phyloP scores from a whole-genome alignment of 2,888 invertebrate species.

The Notocelia uddmanniana region DNA sequence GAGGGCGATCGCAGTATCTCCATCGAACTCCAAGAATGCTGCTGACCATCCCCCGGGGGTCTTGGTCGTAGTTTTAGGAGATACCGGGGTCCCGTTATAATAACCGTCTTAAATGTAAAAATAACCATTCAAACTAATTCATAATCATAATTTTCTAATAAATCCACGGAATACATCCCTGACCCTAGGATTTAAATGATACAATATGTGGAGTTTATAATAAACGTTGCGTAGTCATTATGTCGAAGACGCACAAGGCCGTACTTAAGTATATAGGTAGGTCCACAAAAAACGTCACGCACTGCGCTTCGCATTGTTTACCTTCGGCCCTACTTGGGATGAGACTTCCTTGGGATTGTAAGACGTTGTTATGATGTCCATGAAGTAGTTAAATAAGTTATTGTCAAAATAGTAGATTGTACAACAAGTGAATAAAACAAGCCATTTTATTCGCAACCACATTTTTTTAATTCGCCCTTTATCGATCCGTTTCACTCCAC shows the following conservation, averaged over 20 bases:
- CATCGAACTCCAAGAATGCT: too few species aligned
- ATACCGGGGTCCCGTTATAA: too few species aligned
- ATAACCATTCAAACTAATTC: background rate
- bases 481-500: too few species aligned
- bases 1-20: too few species aligned
- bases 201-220: conserved; percentile 26
- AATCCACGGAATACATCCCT: conserved; percentile 34
- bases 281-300: conserved; percentile 8
- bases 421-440: too few species aligned
- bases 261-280: conserved; percentile 17
- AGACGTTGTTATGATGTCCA: too few species aligned
- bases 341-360: background rate
- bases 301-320: conserved; percentile 12
- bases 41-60: too few species aligned
- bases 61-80: too few species aligned
- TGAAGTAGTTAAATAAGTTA: too few species aligned
- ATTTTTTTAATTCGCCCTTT: too few species aligned
- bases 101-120: background rate
- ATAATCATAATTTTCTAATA: conserved; percentile 23
- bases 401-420: too few species aligned
- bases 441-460: too few species aligned
- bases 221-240: conserved; percentile 40
- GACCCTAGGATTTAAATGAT: conserved; percentile 35
- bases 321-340: background rate
- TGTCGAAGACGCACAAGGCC: conserved; percentile 26